phyloP scores from a whole-genome alignment of 1,140 invertebrate species.

The Bombus breviceps region DNA sequence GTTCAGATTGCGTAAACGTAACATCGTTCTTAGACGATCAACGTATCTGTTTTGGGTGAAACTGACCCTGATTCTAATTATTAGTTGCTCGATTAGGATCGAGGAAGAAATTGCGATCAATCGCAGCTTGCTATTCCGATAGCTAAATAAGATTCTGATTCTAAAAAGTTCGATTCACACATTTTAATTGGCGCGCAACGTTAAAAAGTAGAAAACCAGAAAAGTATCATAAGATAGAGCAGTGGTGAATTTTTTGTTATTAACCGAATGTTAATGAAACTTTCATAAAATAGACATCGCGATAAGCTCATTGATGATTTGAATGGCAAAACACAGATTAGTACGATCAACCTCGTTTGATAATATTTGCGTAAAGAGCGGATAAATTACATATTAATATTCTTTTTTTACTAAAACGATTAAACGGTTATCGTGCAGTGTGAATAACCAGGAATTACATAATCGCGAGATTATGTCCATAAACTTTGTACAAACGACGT shows the following conservation, averaged over 20 bases:
- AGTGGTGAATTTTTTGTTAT: rapidly evolving
- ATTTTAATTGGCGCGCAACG: no score
- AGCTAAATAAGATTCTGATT: no score
- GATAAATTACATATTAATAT: neutral
- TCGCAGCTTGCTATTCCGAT: no score
- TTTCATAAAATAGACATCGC: neutral
- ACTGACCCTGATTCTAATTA: no score
- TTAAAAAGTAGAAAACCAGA: no score
- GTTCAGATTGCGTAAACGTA: no score
- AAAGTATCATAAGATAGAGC: rapidly evolving
- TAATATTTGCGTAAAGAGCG: neutral
- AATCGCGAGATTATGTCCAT: neutral
- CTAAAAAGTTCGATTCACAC: rapidly evolving
- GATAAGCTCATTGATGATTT: neutral
- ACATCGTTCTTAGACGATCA: no score
- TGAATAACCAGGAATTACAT: neutral
- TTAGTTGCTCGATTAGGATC: no score
- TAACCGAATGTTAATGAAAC: no score
- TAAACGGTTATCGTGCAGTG: neutral
- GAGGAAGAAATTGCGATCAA: no score
- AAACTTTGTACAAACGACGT: no score
- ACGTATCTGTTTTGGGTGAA: no score
- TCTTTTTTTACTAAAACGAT: neutral
- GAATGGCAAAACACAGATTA: neutral
- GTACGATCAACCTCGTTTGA: neutral